A percentile compares a stretch with the other conserved stretches of the same genome.
Conservation (phyloP, 2,797 vertebrate genomes). For the Myoxocephalus aenaeus region DNA sequence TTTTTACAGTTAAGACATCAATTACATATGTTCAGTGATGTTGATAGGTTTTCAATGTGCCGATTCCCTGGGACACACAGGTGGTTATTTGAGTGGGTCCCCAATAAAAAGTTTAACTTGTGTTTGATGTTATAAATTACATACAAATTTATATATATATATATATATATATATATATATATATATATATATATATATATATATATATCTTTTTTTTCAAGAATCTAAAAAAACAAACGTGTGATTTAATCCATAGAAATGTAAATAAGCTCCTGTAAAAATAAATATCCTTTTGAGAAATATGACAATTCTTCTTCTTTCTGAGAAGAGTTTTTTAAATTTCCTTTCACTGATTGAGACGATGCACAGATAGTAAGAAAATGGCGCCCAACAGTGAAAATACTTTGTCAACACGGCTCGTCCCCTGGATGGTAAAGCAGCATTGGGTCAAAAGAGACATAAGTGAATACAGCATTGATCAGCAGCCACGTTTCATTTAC, state of each 20-base stretch:
- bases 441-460: neutral
- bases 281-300: neutral
- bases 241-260: neutral
- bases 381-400: too few relatives aligned
- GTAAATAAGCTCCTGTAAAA: neutral
- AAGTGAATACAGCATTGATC: neutral
- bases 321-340: neutral
- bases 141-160: neutral
- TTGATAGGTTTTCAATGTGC: neutral
- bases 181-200: too few relatives aligned
- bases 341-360: neutral
- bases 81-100: neutral
- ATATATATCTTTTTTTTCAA: neutral
- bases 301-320: neutral
- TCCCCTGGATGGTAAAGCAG: neutral
- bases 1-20: slow-evolving; percentile 16
- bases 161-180: too few relatives aligned
- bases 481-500: neutral
- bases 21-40: slow-evolving; percentile 15
- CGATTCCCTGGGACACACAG: neutral
- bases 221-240: neutral
- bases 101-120: neutral
- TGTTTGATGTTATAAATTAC: neutral
- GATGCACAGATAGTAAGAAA: neutral
- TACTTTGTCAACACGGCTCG: neutral